Base-by-base conservation (phyloP, 2,888 invertebrate species). In the Dolomedes plantarius region DNA sequence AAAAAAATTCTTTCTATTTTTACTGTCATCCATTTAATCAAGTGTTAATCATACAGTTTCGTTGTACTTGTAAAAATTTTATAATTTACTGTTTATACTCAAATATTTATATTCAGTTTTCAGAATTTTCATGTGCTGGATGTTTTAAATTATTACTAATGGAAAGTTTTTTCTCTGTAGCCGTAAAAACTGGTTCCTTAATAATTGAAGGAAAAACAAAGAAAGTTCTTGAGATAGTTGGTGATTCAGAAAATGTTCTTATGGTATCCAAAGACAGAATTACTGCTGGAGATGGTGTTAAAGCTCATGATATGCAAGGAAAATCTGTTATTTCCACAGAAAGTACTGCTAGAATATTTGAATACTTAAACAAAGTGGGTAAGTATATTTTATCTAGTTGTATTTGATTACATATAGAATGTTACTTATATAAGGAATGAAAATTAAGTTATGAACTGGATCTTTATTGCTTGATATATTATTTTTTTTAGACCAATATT, bases 171-270 rank as follows among this genome's bases (percentile, higher is more conserved):
- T n/a, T 62, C 36, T 67, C 71, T 69, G 9, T 36, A 83, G 87
- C 29, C 29, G 32, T 86, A 27, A 74, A 87, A 73, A 19, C 67
- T 7, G 96, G 96, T 62, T 92, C 93, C 62, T 91, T 96, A 31
- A 92, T 98, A 16, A 96, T 96, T 89, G 98, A 98, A 91, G 98
- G 98, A 27, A 98, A 98, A 92, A 98, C 98, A 0, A 98, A 98
- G 91, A 94, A 95, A 90, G 96, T 98, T 2, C 97, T 94, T 90
- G 95, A 96, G 89, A 92, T 97, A 16, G 93, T 94, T 0, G 81
- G 89, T 19, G 91, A 93, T 69, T 94, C 95, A 0, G 94, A 94
- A 0, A 92, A 94, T 81, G 97, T 96, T 88, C 91, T 97, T 82
- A 92, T 98, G 28, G 92, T 96, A 86, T 97, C 96, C 91, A 98